Evolutionary conservation across 2,797 vertebrate genomes (phyloP).

Genomic region (Orientallactaga sibirica): DNA sequence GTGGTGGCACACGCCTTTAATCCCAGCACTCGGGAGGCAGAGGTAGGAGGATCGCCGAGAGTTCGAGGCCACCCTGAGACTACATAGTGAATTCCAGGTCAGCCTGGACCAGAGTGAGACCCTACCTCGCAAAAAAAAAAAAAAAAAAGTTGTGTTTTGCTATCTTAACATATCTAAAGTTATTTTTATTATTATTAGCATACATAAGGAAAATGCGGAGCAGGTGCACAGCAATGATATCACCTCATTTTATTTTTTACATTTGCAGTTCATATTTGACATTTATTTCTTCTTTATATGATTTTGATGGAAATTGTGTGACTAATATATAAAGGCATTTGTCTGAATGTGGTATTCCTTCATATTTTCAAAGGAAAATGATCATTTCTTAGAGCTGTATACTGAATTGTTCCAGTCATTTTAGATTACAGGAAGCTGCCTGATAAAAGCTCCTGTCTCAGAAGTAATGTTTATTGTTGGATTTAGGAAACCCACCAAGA

Average conservation of each 20-base stretch:
- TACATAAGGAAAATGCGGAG: background rate
- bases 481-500: slow-evolving; percentile 8
- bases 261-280: slow-evolving; percentile 61
- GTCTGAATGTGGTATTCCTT: slow-evolving; percentile 60
- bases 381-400: slow-evolving; percentile 12
- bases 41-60: no score
- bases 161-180: background rate
- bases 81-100: no score
- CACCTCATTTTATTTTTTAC: slow-evolving; percentile 57
- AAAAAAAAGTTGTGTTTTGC: background rate
- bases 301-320: slow-evolving; percentile 61
- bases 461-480: background rate
- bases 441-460: slow-evolving; percentile 23
- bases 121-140: no score
- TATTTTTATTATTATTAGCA: background rate
- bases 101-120: no score
- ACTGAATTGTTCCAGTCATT: slow-evolving; percentile 32
- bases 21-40: no score
- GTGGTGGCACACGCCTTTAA: no score
- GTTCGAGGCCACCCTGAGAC: no score
- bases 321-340: slow-evolving; percentile 61
- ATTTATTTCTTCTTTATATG: slow-evolving; percentile 53
- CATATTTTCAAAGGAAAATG: slow-evolving; percentile 63
- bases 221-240: background rate
- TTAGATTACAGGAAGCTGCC: background rate